A percentile compares a stretch with the other conserved stretches of the same genome.
Evolutionary conservation across 2,113 vertebrate genomes (phyloP).

Genomic region (cat (Felis catus)): DNA sequence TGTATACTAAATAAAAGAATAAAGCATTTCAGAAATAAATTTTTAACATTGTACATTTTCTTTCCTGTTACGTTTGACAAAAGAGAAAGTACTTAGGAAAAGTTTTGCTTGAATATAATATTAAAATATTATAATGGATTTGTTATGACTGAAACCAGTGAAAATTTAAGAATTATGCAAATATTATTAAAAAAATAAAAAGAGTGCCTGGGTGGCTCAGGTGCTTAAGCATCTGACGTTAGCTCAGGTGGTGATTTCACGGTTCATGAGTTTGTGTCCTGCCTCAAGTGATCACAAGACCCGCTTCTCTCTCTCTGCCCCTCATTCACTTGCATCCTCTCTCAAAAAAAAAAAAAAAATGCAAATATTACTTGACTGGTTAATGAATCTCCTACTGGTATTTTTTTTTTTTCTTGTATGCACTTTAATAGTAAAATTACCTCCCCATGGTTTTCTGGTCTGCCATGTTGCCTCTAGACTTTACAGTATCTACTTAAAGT

Average conservation of each 20-base stretch:
- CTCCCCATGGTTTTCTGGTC: background rate
- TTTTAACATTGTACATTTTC: constrained; percentile 61
- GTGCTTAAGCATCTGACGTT: too few relatives aligned
- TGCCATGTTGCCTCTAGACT: background rate
- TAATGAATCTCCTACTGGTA: background rate
- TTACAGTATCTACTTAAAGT: background rate
- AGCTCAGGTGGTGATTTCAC: too few relatives aligned
- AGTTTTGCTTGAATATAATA: background rate
- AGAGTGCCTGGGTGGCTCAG: too few relatives aligned
- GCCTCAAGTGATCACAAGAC: too few relatives aligned
- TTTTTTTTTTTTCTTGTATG: background rate
- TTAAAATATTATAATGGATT: background rate
- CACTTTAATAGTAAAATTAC: background rate
- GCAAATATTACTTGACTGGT: background rate
- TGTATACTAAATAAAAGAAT: constrained; percentile 84
- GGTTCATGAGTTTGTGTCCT: too few relatives aligned
- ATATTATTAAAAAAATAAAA: background rate
- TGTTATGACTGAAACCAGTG: background rate
- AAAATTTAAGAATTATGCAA: background rate
- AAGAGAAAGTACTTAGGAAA: background rate
- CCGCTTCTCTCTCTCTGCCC: too few relatives aligned
- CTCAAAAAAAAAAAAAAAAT: too few relatives aligned
- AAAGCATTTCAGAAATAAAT: constrained; percentile 85
- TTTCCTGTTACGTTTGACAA: constrained; percentile 55
- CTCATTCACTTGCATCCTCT: too few relatives aligned